Evolutionary conservation across 2,888 invertebrate species (phyloP), one percentile per base, ranked within the genome.

Genomic region (Mechanitis messenoides): DNA sequence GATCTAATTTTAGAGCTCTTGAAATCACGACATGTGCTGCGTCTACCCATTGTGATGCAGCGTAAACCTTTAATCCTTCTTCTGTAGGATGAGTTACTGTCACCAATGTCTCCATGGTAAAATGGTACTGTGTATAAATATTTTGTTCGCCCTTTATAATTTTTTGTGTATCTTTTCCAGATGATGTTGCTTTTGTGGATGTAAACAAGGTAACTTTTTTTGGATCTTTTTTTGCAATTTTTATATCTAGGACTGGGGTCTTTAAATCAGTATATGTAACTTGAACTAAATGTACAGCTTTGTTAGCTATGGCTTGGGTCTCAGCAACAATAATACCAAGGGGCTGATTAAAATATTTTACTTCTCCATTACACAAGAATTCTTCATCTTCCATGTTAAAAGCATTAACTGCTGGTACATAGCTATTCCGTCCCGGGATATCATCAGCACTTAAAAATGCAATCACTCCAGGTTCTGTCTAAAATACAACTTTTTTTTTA

Each of bases 271-370:
- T 74, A 65, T 93, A 93, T 3, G 76, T 80, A 0, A 93, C 81
- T 73, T 88, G 83, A 0, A 94, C 92, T 63, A 90, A 72, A 57
- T 81, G 79, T 0, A 90, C 90, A 0, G 92, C 93, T 63, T 69
- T 76, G 57, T 89, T 81, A 1, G 93, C 93, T n/a, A 86, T 71
- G 0, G 79, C 72, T 58, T 90, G 84, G 31, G 82, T 85, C 56
- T 84, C 85, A 28, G 94, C 95, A 0, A 93, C 91, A 20, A 95
- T 85, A 3, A 94, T 79, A 0, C 93, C 95, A 11, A 94, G 72
- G 0, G 93, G 91, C 76, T 95, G 94, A 12, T 92, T 92, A 61
- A 91, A 92, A 74, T 91, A 93, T 63, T 85, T 78, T 0, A 94
- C 89, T 56, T 85, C 76, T 0, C 86, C 87, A 59, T 83, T 84